Evolutionary conservation across 1,140 invertebrate species (phyloP), one percentile per base, ranked within the genome.

Genomic region (Maniola jurtina): DNA sequence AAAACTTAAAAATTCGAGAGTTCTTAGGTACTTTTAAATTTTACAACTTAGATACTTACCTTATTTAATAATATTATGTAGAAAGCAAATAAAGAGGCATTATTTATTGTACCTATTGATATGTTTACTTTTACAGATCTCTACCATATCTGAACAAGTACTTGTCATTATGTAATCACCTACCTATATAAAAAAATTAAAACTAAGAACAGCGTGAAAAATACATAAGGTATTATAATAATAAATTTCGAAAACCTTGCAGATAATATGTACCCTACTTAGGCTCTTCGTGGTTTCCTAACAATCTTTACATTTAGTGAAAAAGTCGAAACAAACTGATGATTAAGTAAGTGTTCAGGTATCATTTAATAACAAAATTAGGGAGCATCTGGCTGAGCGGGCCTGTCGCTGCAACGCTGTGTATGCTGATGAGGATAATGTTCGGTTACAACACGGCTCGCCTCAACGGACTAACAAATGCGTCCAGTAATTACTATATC

Each of bases 361-460:
- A 45, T 63, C 42, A 57, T 61, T 65, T 68, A 63, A 68, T 63
- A 60, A 59, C 66, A 58, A 68, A 68, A 68, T 63, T 58, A 61
- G 55, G 61, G 47, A 63, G 25, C 60, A 68, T 68, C 60, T 68
- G 65, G 60, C 33, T 33, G 60, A 50, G 34, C 52, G 54, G 54
- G 52, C 42, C 14, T 61, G 45, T 13, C 6, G 25, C 64, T 48
- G 40, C 50, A 58, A 60, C 54, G 50, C 55, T 61, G 55, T 11
- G 42, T 45, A 69, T 64, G 67, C 35, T 69, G 62, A 60, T 69
- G 57, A 64, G 67, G 58, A 70, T 65, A 70, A 70, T 70, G 56
- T 65, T 52, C 35, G 62, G 68, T 70, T 70, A 70, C 62, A 65
- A 50, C 33, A 60, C 38, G 45, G 52, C 33, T 61, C 55, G 58